Conservation (phyloP, 2,888 invertebrate species). For the Celastrina argiolus region DNA sequence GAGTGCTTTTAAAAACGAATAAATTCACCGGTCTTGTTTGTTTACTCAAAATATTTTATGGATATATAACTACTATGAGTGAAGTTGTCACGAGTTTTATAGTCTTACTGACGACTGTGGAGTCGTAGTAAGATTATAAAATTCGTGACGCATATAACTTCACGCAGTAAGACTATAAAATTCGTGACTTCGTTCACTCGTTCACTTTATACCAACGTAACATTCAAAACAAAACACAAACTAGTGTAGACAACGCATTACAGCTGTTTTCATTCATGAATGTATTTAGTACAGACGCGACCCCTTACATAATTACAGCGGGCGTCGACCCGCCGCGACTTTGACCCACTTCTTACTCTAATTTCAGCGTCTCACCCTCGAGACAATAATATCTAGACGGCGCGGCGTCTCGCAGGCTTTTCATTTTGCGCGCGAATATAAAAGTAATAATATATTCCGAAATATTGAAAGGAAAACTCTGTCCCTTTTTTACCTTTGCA, state of each 20-base stretch:
- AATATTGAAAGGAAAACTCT: not conserved
- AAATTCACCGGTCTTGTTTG: not conserved
- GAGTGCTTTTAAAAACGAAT: not conserved
- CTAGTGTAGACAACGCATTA: not conserved
- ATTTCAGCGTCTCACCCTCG: slow-evolving; percentile 64
- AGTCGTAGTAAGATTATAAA: too few species aligned
- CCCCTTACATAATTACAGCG: slow-evolving; percentile 68
- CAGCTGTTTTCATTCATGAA: slow-evolving; percentile 22
- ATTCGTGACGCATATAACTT: too few species aligned
- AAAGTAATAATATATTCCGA: not conserved
- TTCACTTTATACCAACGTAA: not conserved
- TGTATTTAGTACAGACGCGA: slow-evolving; percentile 41
- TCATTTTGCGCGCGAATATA: not conserved
- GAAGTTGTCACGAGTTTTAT: not conserved
- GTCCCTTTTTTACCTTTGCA: too few species aligned
- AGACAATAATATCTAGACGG: slow-evolving; percentile 47
- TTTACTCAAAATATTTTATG: not conserved
- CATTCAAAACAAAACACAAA: not conserved
- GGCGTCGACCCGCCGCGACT: slow-evolving; percentile 62
- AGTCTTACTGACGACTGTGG: too few species aligned
- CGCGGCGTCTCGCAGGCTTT: slow-evolving; percentile 23
- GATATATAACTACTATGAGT: not conserved
- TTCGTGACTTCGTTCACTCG: too few species aligned
- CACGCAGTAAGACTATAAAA: too few species aligned
- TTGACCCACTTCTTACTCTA: slow-evolving; percentile 74